phyloP scores from a whole-genome alignment of 2,797 vertebrate genomes.

The Sarcoramphus papa region DNA sequence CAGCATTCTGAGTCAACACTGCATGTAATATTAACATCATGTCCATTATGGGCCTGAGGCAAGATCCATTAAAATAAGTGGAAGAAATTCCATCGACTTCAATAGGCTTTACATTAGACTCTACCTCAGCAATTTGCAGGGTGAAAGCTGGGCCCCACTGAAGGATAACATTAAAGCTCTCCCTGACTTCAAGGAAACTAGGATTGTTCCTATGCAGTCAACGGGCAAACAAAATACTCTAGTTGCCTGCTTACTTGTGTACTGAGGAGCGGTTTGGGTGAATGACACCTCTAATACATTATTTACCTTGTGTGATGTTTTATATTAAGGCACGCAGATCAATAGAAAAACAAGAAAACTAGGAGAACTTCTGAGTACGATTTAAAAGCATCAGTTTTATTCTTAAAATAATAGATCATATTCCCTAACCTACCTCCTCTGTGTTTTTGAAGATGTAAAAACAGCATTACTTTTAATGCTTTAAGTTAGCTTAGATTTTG shows the following conservation, averaged over 20 bases:
- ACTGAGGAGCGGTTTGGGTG: neutral
- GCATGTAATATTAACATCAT: neutral
- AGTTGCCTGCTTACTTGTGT: neutral
- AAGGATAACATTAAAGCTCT: neutral
- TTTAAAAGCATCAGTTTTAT: neutral
- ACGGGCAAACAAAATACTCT: neutral
- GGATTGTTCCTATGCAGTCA: neutral
- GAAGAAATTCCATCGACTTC: neutral
- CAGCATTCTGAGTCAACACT: neutral
- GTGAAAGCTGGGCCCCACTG: neutral
- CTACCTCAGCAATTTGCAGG: neutral
- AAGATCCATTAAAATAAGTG: neutral
- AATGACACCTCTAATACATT: neutral
- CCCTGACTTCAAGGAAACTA: neutral
- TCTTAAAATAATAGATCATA: neutral
- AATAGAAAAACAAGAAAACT: neutral
- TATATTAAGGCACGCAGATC: rapidly evolving
- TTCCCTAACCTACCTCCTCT: neutral
- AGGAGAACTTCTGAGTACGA: neutral
- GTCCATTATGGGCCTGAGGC: neutral
- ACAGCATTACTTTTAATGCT: neutral
- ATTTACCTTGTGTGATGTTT: neutral
- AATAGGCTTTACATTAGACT: neutral
- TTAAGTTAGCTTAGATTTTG: neutral
- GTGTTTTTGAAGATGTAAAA: neutral